phyloP scores from a whole-genome alignment of 2,888 invertebrate species.

The Dendrolimus pini region DNA sequence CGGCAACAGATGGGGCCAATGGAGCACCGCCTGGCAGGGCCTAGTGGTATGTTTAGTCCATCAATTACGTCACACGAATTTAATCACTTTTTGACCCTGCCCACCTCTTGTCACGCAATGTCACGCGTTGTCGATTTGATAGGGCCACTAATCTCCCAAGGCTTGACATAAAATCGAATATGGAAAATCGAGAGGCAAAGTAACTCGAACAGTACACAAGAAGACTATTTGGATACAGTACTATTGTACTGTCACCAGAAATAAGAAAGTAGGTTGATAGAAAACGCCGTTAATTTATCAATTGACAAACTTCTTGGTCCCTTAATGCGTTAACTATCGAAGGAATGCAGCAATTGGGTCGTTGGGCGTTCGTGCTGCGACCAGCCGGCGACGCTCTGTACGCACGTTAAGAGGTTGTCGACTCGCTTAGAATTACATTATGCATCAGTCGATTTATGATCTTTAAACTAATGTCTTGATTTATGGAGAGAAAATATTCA shows the following conservation, averaged over 20 bases:
- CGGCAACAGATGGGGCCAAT: no score
- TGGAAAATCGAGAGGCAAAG: no score
- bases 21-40: no score
- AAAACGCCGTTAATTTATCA: background rate
- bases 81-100: no score
- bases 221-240: no score
- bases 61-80: no score
- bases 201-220: no score
- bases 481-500: background rate
- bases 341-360: constrained; percentile 1
- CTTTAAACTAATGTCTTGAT: background rate
- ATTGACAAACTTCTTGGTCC: constrained; percentile 1
- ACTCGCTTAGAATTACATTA: constrained; percentile 6
- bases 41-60: no score
- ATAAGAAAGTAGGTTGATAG: background rate
- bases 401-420: constrained; percentile 9
- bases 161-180: no score
- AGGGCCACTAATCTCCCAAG: no score
- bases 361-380: background rate
- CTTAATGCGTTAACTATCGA: constrained; percentile 4
- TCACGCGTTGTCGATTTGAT: no score
- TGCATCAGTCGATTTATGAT: constrained; percentile 6
- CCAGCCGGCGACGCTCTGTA: background rate
- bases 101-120: no score
- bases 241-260: background rate